Evolutionary conservation across 2,113 vertebrate species (phyloP).

Genomic region (Pontoporia blainvillei): DNA sequence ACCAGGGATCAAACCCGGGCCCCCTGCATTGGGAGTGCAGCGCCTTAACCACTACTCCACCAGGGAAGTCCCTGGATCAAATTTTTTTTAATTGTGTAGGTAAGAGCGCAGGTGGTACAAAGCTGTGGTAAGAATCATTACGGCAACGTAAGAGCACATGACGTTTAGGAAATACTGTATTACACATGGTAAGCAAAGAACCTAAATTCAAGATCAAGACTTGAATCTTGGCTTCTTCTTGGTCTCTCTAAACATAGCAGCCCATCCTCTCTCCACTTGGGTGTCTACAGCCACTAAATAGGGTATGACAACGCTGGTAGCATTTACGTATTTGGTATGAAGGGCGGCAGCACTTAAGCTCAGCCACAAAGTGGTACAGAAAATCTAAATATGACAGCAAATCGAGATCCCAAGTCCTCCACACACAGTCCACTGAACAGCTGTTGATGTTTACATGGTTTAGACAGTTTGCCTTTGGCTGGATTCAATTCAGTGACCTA

Average conservation of each 20-base stretch:
- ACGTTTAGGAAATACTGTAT: neutral
- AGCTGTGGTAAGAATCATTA: neutral
- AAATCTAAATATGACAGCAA: neutral
- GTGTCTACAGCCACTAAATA: neutral
- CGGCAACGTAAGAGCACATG: neutral
- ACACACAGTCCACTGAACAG: neutral
- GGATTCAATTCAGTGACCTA: constrained; percentile 46
- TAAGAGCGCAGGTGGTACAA: neutral
- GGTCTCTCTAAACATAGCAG: neutral
- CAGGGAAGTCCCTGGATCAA: too few species aligned
- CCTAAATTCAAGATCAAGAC: neutral
- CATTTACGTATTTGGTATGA: neutral
- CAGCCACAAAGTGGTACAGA: neutral
- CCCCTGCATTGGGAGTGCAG: too few species aligned
- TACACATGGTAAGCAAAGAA: neutral
- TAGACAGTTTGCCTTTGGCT: constrained; percentile 54
- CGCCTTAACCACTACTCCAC: too few species aligned
- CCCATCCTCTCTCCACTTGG: neutral
- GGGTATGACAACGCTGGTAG: neutral
- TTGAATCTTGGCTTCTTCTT: neutral
- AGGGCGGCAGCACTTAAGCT: neutral
- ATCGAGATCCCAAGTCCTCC: neutral
- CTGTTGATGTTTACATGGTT: neutral
- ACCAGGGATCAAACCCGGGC: too few species aligned
- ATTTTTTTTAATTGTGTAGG: neutral